phyloP scores from a whole-genome alignment of 2,888 invertebrate genomes.

The Yponomeuta sedellus region DNA sequence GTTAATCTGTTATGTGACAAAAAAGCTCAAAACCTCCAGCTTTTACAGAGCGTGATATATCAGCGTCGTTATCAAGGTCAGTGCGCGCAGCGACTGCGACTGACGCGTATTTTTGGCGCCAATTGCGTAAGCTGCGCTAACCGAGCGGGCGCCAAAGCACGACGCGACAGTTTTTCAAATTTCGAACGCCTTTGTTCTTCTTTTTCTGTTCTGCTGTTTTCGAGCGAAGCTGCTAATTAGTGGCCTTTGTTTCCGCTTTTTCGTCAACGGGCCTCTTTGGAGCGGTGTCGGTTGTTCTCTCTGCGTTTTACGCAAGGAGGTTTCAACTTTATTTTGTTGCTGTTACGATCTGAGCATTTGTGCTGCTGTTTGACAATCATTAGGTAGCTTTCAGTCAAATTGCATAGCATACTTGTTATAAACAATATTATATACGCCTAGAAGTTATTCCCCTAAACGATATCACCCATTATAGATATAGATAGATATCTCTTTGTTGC shows the following conservation, averaged over 20 bases:
- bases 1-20: too few species aligned
- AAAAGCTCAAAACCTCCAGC: not conserved
- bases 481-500: too few species aligned
- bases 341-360: not conserved
- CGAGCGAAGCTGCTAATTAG: not conserved
- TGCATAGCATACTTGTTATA: not conserved
- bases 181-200: conserved; percentile 20
- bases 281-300: not conserved
- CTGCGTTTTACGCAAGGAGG: too few species aligned
- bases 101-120: conserved; percentile 41
- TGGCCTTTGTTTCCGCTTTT: not conserved
- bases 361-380: too few species aligned
- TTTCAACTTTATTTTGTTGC: not conserved
- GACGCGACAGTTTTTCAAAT: conserved; percentile 24
- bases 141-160: conserved; percentile 19
- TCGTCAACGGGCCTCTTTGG: not conserved
- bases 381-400: not conserved
- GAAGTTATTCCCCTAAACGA: too few species aligned
- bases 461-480: too few species aligned
- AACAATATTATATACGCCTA: too few species aligned
- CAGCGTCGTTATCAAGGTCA: conserved; percentile 63
- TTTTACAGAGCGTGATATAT: conserved; percentile 38
- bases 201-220: not conserved
- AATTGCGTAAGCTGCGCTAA: conserved; percentile 39
- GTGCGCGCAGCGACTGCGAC: conserved; percentile 27